Base-by-base conservation (phyloP, 2,888 invertebrate species). In the Hetaerina titia region DNA sequence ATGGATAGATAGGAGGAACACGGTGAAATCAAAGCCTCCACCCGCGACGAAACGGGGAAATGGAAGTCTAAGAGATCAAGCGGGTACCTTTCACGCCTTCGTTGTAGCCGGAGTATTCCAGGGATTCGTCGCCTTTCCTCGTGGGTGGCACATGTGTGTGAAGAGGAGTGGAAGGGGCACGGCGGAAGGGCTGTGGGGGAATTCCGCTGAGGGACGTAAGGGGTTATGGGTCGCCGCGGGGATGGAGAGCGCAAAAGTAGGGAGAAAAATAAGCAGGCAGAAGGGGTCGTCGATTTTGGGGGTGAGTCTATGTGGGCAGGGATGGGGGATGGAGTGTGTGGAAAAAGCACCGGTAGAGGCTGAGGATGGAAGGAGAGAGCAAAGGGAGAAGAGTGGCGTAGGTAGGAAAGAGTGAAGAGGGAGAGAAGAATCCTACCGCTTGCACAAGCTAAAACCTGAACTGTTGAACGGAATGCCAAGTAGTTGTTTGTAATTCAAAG, bases 401-500 rank as follows among this genome's bases (percentile, higher is more conserved):
- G 1, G 25, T 25, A 25, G 31, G 60, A 25, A 60, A 13, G 57
- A 22, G 7, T 63, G 90, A 31, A 45, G 9, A 1, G 31, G 6
- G 31, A 69, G 60, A 0, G 64, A 69, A 22, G 92, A 74, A 92
- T 92, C 69, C 69, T 22, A 31, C 56, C 92, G 69, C 92, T 92
- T 92, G 92, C 92, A 92, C 92, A 69, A 64, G 92, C 92, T 92
- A 92, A 92, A 92, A 92, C 92, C 92, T 56, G 92, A 92, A 92
- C 92, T 69, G 69, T 69, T 92, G 92, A 92, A 92, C 69, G 92
- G 92, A 92, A 92, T 92, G 92, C 92, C 92, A 92, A 92, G 92
- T 92, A 92, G 92, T 92, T 92, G 92, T 92, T 92, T 92, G 92
- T 45, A 92, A 92, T 92, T 92, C 92, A 92, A 92, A 92, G 92